A percentile compares a stretch with the other conserved stretches of the same genome.
phyloP scores from a whole-genome alignment of 2,888 invertebrate genomes.

The Sarcophaga variegata region DNA sequence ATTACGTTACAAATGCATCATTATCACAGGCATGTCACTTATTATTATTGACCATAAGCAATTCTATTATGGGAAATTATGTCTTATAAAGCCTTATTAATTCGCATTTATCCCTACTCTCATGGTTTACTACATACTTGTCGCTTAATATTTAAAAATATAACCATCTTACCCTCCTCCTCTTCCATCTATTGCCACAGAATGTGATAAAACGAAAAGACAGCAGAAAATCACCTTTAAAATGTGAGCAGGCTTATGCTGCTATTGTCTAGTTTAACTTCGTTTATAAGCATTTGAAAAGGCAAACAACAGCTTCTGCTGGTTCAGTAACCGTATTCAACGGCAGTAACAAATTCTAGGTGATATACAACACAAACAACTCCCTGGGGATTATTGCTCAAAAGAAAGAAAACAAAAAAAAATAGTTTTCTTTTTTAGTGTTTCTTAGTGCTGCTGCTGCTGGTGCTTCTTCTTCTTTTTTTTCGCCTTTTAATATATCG shows the following conservation, averaged over 20 bases:
- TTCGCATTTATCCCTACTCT: too few species aligned
- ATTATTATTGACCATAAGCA: too few species aligned
- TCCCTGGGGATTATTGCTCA: slow-evolving; percentile 74
- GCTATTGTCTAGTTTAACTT: slow-evolving; percentile 75
- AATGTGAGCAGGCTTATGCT: slow-evolving; percentile 72
- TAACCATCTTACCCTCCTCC: too few species aligned
- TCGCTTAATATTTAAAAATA: too few species aligned
- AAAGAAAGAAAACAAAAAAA: neutral
- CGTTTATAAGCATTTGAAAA: slow-evolving; percentile 42
- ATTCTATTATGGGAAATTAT: too few species aligned
- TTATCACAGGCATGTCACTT: too few species aligned
- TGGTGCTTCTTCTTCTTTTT: neutral
- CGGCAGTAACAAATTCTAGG: neutral
- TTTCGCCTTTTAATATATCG: neutral
- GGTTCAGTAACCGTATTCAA: slow-evolving; percentile 43
- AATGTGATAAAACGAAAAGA: neutral
- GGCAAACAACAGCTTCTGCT: slow-evolving; percentile 67
- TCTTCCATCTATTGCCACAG: neutral
- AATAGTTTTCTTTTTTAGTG: slow-evolving; percentile 4
- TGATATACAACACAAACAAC: slow-evolving; percentile 68
- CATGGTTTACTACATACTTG: too few species aligned
- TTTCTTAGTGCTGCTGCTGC: neutral
- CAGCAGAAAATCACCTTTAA: slow-evolving; percentile 28
- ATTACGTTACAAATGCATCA: too few species aligned
- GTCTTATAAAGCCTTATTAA: too few species aligned